These are phyloP conservation scores for Seladonia tumulorum DNA, from an alignment of 2,888 invertebrate species.

Conservation along the genomic window DNA sequence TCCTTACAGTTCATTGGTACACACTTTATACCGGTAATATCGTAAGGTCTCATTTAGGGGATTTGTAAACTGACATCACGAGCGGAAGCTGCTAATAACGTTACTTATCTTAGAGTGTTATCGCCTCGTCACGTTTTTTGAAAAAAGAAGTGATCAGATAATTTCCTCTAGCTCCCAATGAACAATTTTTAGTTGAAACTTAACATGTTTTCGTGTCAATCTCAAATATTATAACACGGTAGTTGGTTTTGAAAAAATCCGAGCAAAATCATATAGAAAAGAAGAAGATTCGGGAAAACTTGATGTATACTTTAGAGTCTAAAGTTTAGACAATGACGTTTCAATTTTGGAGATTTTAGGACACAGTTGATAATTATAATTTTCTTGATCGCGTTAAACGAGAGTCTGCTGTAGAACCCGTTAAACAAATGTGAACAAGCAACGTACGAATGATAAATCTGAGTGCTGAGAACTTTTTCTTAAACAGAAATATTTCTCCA, in stretches of 20 bases:
- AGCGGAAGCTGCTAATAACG: constrained; percentile 1
- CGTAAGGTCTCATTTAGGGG: constrained; percentile 1
- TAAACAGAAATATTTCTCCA: background rate
- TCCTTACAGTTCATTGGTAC: background rate
- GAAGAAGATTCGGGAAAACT: background rate
- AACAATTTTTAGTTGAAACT: background rate
- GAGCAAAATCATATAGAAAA: no score
- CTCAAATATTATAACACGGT: background rate
- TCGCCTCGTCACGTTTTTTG: background rate
- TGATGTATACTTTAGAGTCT: background rate
- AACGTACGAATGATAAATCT: background rate
- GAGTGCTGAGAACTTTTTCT: background rate
- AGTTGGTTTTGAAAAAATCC: background rate
- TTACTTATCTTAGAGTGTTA: background rate
- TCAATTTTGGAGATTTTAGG: background rate
- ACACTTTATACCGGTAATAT: background rate
- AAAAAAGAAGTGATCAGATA: background rate
- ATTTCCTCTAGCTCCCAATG: background rate
- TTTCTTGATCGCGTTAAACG: no score
- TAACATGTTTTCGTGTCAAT: background rate
- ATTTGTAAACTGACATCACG: background rate
- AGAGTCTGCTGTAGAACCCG: no score
- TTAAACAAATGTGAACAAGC: background rate
- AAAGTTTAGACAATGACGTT: no score
- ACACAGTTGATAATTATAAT: no score